Evolutionary conservation across 1,140 invertebrate genomes (phyloP).

Genomic region (Pseudomyrmex sp.): DNA sequence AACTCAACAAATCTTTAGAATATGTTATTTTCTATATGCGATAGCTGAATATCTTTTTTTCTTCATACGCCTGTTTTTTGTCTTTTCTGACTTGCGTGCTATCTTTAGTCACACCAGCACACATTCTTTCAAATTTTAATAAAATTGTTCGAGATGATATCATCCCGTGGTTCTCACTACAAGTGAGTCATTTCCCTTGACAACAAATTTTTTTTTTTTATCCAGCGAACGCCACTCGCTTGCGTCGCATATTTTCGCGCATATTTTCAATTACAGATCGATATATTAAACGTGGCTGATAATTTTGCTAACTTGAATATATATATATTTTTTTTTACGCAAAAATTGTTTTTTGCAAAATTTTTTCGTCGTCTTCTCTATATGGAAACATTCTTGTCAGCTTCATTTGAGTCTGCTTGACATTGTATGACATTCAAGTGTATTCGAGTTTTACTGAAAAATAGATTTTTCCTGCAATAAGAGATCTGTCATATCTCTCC

Average conservation of each 20-base stretch:
- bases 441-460: too few relatives aligned
- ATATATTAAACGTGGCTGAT: not conserved
- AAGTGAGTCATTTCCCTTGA: slow-evolving; percentile 67
- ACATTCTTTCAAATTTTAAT: slow-evolving; percentile 52
- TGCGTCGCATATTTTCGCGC: not conserved
- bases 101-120: not conserved
- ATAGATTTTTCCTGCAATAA: too few relatives aligned
- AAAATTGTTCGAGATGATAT: slow-evolving; percentile 60
- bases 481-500: too few relatives aligned
- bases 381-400: too few relatives aligned
- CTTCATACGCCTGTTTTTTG: not conserved
- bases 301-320: too few relatives aligned
- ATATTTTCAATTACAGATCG: not conserved
- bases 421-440: too few relatives aligned
- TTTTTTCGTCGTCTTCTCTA: too few relatives aligned
- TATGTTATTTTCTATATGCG: not conserved
- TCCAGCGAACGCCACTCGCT: slow-evolving; percentile 22
- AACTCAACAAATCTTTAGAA: too few relatives aligned
- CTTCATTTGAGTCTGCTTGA: too few relatives aligned
- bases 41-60: not conserved
- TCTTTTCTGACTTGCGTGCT: not conserved
- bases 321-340: too few relatives aligned
- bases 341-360: too few relatives aligned
- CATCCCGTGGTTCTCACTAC: slow-evolving; percentile 55
- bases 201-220: slow-evolving; percentile 35